Base-by-base conservation (phyloP, 2,888 invertebrate species). In the Dicroscelio sp. region DNA sequence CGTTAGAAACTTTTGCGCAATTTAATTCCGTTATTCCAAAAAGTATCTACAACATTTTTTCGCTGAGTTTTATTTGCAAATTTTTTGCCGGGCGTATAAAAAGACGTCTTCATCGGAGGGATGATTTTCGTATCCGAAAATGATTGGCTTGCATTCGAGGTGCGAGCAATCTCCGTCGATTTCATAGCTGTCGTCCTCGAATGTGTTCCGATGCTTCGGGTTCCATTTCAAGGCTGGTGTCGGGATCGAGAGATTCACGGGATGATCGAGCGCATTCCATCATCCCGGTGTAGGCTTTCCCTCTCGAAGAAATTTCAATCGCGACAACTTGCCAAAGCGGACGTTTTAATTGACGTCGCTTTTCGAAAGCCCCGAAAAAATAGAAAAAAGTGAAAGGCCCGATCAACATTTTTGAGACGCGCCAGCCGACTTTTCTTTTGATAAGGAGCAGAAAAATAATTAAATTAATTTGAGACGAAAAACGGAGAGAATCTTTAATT, bases 211-310 rank as follows among this genome's bases (percentile, higher is more conserved):
- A 85, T 93, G 93, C 94, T 93, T 93, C 91, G 93, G 94, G 94
- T 94, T 94, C 93, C 93, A 94, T 95, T 95, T 95, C 95, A 95
- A 95, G 96, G 95, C 93, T 95, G 94, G 91, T 78, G 92, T 87
- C 80, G 76, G 84, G 78, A 85, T 86, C 89, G 92, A 92, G 92
- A 94, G 91, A 90, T 90, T 92, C 94, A 88, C 83, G 88, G 86
- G 95, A 95, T 96, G 96, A 96, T 95, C 95, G 92, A 92, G 96
- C 96, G 95, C 96, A 96, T 96, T 96, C 96, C 94, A 91, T 76
- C 90, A 92, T 73, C 83, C 78, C 86, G 75, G 35, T 87, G 23
- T 86, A 88, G 79, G 94, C 94, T 95, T 95, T 95, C 94, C 95
- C 94, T 95, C 94, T 95, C 94, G 94, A 95, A 95, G 91, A 95